A percentile compares a stretch with the other conserved stretches of the same genome.
Evolutionary conservation across 2,888 invertebrate species (phyloP).

Genomic region (Pyrgus malvae): DNA sequence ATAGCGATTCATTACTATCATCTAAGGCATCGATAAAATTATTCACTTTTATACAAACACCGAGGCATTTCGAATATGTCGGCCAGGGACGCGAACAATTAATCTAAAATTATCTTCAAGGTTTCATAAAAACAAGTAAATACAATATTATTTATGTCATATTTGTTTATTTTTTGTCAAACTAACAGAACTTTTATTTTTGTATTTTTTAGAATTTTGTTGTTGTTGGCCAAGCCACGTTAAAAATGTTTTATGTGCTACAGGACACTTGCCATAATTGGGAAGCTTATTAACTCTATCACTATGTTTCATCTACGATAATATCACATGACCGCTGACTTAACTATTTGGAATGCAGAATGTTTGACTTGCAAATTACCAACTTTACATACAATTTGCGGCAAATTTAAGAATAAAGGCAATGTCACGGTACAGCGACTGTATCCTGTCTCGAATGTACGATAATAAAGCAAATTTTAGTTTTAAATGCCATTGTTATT

Average conservation of each 20-base stretch:
- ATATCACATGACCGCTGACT: not conserved
- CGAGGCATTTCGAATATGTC: not conserved
- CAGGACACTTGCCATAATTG: too few species aligned
- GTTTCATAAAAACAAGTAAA: not conserved
- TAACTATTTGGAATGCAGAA: slow-evolving; percentile 2
- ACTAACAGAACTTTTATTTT: too few species aligned
- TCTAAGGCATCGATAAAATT: not conserved
- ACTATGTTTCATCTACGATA: not conserved
- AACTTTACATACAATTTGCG: slow-evolving; percentile 10
- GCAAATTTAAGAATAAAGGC: slow-evolving; percentile 1
- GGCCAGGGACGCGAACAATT: not conserved
- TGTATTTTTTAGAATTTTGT: too few species aligned
- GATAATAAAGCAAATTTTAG: not conserved
- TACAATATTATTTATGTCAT: too few species aligned
- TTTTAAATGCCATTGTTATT: not conserved
- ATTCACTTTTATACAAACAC: not conserved
- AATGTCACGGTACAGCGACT: not conserved
- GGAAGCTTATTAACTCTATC: too few species aligned
- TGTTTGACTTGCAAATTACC: slow-evolving; percentile 21
- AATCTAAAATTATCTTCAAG: not conserved
- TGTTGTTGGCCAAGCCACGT: too few species aligned
- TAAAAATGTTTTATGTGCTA: too few species aligned
- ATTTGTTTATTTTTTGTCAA: too few species aligned
- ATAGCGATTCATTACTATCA: not conserved
- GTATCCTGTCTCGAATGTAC: slow-evolving; percentile 9